Conservation (phyloP, 2,797 vertebrate species). For the Adrianichthys oophorus region DNA sequence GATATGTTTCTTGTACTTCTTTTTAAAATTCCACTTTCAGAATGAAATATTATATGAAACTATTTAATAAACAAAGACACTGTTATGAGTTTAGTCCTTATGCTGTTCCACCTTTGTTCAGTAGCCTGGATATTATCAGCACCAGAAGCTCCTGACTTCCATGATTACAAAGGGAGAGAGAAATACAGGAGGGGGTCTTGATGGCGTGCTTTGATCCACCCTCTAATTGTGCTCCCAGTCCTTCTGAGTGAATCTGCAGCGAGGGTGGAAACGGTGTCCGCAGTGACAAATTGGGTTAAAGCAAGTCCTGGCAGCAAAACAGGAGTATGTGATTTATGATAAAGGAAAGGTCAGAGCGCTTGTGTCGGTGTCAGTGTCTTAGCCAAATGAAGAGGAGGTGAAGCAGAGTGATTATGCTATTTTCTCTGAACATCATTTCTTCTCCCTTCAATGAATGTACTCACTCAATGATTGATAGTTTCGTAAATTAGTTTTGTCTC, state of each 20-base stretch:
- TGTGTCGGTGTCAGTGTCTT: constrained; percentile 31
- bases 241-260: constrained; percentile 35
- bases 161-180: constrained; percentile 58
- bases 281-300: constrained; percentile 81
- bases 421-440: constrained; percentile 32
- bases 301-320: constrained; percentile 75
- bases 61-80: no score
- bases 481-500: constrained; percentile 24
- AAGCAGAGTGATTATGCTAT: constrained; percentile 39
- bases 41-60: no score
- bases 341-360: constrained; percentile 70
- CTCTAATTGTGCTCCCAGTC: constrained; percentile 58
- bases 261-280: constrained; percentile 54
- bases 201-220: constrained; percentile 72
- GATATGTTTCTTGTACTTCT: no score
- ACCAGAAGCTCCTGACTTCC: constrained; percentile 44
- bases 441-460: constrained; percentile 15
- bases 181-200: constrained; percentile 22
- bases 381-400: constrained; percentile 43
- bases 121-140: constrained; percentile 44
- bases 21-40: no score
- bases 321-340: constrained; percentile 74
- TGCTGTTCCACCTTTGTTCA: constrained; percentile 11
- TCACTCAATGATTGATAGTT: constrained; percentile 29
- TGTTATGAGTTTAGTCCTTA: not conserved